Conservation (phyloP, 2,113 vertebrate species). For the Prunella himalayana region DNA sequence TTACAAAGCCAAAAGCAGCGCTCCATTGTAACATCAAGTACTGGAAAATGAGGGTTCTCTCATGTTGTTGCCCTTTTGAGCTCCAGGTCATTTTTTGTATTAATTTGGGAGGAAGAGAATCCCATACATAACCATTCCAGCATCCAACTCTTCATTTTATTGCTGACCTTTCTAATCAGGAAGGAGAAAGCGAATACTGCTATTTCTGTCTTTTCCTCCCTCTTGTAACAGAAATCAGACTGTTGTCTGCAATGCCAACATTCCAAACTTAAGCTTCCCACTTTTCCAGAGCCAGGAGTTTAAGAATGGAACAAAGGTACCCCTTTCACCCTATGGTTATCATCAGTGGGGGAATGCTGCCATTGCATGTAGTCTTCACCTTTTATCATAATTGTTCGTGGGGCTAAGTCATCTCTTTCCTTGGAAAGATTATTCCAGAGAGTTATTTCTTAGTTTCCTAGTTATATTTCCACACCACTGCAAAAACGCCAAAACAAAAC, state of each 20-base stretch:
- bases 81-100: background rate
- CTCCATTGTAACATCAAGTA: background rate
- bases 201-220: background rate
- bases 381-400: background rate
- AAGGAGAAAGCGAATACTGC: background rate
- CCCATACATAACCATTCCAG: background rate
- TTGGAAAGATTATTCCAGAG: background rate
- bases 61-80: background rate
- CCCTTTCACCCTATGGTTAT: background rate
- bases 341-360: background rate
- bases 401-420: background rate
- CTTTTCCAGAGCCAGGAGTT: background rate
- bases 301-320: background rate
- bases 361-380: background rate
- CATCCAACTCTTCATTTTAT: background rate
- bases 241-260: background rate
- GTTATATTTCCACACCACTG: background rate
- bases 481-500: background rate
- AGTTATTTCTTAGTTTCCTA: background rate
- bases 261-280: background rate
- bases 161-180: background rate
- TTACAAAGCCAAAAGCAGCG: background rate
- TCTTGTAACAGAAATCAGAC: background rate
- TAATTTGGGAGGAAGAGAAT: background rate
- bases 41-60: background rate